Evolutionary conservation across 1,140 invertebrate species (phyloP).

Genomic region (Caligus rogercresseyi): DNA sequence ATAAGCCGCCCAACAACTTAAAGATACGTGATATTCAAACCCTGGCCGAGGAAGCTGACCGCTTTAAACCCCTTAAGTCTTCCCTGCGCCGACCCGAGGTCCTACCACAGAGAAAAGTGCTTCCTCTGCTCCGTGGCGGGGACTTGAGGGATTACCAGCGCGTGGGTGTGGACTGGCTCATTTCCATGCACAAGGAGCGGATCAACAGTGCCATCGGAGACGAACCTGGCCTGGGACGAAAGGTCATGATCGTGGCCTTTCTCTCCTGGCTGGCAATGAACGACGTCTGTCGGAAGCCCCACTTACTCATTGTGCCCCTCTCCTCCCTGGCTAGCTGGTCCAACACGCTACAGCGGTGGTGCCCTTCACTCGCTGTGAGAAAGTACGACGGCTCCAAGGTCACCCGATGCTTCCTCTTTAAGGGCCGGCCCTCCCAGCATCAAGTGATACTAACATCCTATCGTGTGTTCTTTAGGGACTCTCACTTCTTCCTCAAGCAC

Average conservation of each 20-base stretch:
- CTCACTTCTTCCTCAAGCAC: not conserved
- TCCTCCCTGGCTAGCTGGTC: not conserved
- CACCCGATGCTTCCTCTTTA: not conserved
- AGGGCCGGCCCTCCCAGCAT: not conserved
- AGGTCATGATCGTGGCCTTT: slow-evolving; percentile 1
- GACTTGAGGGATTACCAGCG: not conserved
- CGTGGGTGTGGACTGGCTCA: not conserved
- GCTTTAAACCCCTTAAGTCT: not conserved
- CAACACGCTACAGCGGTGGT: not conserved
- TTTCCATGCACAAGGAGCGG: not conserved
- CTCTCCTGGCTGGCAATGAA: not conserved
- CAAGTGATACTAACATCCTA: not conserved
- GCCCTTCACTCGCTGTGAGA: not conserved
- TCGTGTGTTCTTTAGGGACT: not conserved
- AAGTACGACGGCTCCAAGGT: not conserved
- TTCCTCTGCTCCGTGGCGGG: not conserved
- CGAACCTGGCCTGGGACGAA: not conserved
- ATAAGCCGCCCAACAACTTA: not conserved
- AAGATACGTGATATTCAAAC: not conserved
- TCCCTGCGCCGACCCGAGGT: not conserved
- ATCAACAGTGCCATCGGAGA: not conserved
- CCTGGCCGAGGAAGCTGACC: not conserved
- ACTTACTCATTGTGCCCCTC: not conserved
- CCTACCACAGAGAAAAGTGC: not conserved
- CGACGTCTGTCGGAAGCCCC: not conserved